Percentiles rank a stretch among this genome's conserved stretches.
Conservation (phyloP, 2,113 vertebrate species). For the Campylomormyrus tamandua region DNA sequence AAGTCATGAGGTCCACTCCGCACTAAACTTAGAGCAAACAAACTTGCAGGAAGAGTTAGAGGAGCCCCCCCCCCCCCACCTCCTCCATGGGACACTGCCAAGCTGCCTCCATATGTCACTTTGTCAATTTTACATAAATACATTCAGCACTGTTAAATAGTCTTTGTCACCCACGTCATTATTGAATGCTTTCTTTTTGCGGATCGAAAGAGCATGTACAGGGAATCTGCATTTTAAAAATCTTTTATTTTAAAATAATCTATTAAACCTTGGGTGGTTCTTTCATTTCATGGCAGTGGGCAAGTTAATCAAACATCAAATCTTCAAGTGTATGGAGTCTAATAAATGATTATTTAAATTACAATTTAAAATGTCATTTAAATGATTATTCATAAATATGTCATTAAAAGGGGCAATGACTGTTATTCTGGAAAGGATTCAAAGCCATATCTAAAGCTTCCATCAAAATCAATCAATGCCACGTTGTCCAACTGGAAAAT, state of each 20-base stretch:
- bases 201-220: neutral
- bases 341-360: neutral
- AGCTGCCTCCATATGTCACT: neutral
- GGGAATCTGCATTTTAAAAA: neutral
- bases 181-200: neutral
- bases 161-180: neutral
- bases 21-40: slow-evolving; percentile 38
- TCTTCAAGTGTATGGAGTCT: neutral
- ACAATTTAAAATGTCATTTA: neutral
- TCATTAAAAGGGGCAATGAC: neutral
- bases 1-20: slow-evolving; percentile 28
- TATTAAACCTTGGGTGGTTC: neutral
- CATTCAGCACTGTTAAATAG: neutral
- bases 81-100: slow-evolving; percentile 6
- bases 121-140: neutral
- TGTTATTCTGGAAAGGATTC: neutral
- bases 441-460: neutral
- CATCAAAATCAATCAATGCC: neutral
- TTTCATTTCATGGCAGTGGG: neutral
- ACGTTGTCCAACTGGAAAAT: neutral
- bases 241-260: neutral
- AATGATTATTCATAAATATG: neutral
- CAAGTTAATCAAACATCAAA: neutral
- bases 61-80: neutral
- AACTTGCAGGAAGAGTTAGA: slow-evolving; percentile 31